Percentiles rank a stretch among this genome's conserved stretches.
Conservation (phyloP, 2,113 vertebrate genomes). For the Cochlearius cochlearius region DNA sequence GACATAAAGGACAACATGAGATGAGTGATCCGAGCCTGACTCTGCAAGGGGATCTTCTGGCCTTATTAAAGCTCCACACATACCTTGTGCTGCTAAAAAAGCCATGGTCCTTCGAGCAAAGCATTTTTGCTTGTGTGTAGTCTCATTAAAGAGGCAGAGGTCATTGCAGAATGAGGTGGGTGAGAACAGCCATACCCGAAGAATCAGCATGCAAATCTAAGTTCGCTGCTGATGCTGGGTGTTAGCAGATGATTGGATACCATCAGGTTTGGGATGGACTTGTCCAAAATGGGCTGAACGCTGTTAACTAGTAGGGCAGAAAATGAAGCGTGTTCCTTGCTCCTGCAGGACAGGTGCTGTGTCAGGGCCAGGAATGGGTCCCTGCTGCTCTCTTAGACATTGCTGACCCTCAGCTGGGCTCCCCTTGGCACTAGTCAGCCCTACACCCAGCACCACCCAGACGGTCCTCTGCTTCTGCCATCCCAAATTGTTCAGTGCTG, state of each 20-base stretch:
- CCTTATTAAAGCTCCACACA: not conserved
- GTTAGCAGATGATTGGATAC: not conserved
- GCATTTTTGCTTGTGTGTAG: not conserved
- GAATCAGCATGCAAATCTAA: not conserved
- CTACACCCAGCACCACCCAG: not conserved
- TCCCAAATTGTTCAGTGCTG: not conserved
- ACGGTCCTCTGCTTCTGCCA: not conserved
- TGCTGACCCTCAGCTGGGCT: not conserved
- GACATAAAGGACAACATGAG: not conserved
- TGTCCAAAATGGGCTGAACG: not conserved
- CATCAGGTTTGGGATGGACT: not conserved
- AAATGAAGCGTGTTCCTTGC: not conserved
- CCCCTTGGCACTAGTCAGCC: not conserved
- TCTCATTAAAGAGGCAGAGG: not conserved
- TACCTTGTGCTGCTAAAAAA: not conserved
- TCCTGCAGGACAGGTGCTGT: not conserved
- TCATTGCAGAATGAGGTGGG: not conserved
- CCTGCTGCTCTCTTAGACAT: not conserved
- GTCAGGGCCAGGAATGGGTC: not conserved
- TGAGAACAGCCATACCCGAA: not conserved
- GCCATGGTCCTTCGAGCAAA: rapidly evolving
- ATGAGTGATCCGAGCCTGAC: not conserved
- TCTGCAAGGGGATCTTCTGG: not conserved
- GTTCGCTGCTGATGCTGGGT: not conserved
- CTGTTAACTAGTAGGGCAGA: not conserved